Conservation (phyloP, 1,140 invertebrate genomes). For the Bradynema listronoti region DNA sequence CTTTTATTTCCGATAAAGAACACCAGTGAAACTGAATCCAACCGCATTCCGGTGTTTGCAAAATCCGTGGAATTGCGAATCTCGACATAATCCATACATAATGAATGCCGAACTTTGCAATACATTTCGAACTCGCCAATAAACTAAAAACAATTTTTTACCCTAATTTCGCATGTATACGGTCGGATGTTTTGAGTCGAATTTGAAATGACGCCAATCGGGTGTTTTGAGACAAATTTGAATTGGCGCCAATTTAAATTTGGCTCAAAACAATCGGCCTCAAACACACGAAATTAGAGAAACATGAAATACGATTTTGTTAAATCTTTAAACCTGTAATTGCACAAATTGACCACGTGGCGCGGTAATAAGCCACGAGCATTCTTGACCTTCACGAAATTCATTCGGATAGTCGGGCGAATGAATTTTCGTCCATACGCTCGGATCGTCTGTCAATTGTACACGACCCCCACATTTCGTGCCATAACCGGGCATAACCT, state of each 20-base stretch:
- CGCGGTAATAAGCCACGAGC: constrained; percentile 52
- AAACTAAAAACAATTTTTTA: constrained; percentile 39
- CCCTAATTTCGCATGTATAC: no score
- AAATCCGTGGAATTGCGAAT: constrained; percentile 57
- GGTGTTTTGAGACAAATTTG: no score
- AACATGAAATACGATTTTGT: neutral
- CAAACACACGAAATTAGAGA: no score
- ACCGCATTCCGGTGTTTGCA: constrained; percentile 58
- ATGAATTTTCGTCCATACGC: constrained; percentile 41
- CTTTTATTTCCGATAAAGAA: no score
- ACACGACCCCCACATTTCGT: constrained; percentile 51
- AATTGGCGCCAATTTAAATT: no score
- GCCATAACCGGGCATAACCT: constrained; percentile 57
- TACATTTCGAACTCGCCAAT: constrained; percentile 56
- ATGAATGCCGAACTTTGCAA: constrained; percentile 47
- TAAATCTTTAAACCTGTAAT: neutral
- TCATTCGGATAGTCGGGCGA: constrained; percentile 51
- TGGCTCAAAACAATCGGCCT: no score
- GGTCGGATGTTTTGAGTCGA: no score
- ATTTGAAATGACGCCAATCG: no score
- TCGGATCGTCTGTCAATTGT: constrained; percentile 28
- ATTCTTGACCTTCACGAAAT: constrained; percentile 56
- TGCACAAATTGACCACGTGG: constrained; percentile 50
- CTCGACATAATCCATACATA: constrained; percentile 58
- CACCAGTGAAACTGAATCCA: neutral